phyloP scores from a whole-genome alignment of 2,888 invertebrate genomes.

The Eilema griseolum region DNA sequence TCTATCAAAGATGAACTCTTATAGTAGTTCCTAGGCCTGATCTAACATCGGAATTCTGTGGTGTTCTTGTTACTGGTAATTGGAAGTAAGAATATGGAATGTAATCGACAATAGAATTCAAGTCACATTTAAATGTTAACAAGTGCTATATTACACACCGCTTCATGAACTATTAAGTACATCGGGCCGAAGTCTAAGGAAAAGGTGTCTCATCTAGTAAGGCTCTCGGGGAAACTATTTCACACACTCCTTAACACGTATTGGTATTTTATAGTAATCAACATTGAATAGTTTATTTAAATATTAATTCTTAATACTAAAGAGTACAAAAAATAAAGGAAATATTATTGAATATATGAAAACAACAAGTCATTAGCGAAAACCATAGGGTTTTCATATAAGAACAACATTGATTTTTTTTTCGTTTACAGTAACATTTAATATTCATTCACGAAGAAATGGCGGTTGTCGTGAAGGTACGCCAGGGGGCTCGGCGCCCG shows the following conservation, averaged over 20 bases:
- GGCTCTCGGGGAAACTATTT: slow-evolving; percentile 85
- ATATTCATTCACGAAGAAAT: slow-evolving; percentile 77
- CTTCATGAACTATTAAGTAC: slow-evolving; percentile 56
- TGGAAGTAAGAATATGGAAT: slow-evolving; percentile 66
- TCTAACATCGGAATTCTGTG: slow-evolving; percentile 65
- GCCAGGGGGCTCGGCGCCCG: slow-evolving; percentile 22
- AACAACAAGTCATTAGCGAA: slow-evolving; percentile 86
- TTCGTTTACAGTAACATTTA: slow-evolving; percentile 84
- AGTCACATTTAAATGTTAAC: slow-evolving; percentile 56
- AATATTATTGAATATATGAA: slow-evolving; percentile 86
- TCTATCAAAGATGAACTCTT: slow-evolving; percentile 84
- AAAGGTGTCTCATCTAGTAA: slow-evolving; percentile 83
- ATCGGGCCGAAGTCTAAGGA: slow-evolving; percentile 74
- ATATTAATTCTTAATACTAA: slow-evolving; percentile 85
- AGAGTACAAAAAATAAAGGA: slow-evolving; percentile 88
- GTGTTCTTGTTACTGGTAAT: slow-evolving; percentile 53
- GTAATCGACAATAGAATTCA: slow-evolving; percentile 69
- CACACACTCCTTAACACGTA: slow-evolving; percentile 83
- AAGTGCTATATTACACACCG: slow-evolving; percentile 45
- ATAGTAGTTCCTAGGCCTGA: slow-evolving; percentile 83
- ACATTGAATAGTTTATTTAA: slow-evolving; percentile 86
- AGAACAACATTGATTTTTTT: slow-evolving; percentile 84
- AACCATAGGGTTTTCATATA: slow-evolving; percentile 83
- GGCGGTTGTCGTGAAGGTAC: slow-evolving; percentile 49
- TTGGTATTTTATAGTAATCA: slow-evolving; percentile 85